Evolutionary conservation across 2,113 vertebrate species (phyloP), one percentile per base, ranked within the genome.

Genomic region (Lamprologus speciosus): DNA sequence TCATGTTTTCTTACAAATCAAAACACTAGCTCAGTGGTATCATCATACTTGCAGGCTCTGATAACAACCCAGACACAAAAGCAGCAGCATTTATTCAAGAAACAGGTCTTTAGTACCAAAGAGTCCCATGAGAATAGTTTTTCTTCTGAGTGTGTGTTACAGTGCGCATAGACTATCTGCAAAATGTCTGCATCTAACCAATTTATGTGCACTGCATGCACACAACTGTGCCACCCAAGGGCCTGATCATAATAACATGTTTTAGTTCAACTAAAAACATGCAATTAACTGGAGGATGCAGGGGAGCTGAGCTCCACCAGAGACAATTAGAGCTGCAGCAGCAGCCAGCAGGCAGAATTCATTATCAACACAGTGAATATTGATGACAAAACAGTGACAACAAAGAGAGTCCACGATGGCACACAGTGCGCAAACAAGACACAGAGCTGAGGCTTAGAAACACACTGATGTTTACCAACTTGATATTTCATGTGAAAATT

Each of bases 331-430:
- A 91, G 91, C 84, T 7, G 81, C 86, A 26, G 87, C 84, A 28
- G 85, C 70, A 81, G 89, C 75, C 89, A 31, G 89, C 86, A 33
- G 89, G 85, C 17, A 53, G 84, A 82, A 83, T 70, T 93, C 88
- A 90, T 92, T 87, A 94, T 86, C 81, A 85, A 45, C 87, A 81
- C 65, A 31, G 81, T 90, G 91, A 92, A 92, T 92, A 94, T 63
- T 85, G 80, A 94, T 93, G 92, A 94, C 89, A 19, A 79, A 68
- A 50, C 47, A 21, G 82, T 55, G 89, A 93, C 87, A 89, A 94
- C 92, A 94, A 92, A 92, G 91, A 85, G 88, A 87, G 78, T 80
- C 7, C 11, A 16, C 3, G 3, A 80, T 45, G 45, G 87, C 87
- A 50, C 51, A 78, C 73, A 81, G 42, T 21, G 11, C 13, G 19